phyloP scores from a whole-genome alignment of 2,888 invertebrate species.

The Polymixis flavicincta region DNA sequence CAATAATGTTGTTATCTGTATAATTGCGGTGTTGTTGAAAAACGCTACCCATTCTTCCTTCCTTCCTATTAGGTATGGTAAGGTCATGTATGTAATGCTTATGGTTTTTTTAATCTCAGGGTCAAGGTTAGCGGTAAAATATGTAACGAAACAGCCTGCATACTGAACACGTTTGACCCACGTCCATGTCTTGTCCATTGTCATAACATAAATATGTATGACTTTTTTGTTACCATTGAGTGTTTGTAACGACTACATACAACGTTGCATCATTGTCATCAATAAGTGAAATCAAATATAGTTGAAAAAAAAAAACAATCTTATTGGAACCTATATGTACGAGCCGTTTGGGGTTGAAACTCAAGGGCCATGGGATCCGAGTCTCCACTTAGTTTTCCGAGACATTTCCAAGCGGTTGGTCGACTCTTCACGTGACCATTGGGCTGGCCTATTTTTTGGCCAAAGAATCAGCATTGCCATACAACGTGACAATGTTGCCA shows the following conservation, averaged over 20 bases:
- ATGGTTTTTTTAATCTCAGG: conserved; percentile 20
- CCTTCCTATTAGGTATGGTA: neutral
- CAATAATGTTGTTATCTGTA: neutral
- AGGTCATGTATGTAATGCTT: conserved; percentile 2
- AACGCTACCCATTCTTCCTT: neutral
- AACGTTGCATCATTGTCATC: neutral
- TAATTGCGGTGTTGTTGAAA: neutral
- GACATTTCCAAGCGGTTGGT: no score
- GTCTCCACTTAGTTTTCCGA: no score
- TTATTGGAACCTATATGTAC: no score
- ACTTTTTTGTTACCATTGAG: neutral
- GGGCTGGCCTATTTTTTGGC: no score
- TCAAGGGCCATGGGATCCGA: no score
- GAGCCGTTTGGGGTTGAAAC: no score
- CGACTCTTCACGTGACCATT: no score
- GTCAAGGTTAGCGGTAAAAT: conserved; percentile 28
- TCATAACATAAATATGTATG: conserved; percentile 10
- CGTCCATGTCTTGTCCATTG: neutral
- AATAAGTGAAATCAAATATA: neutral
- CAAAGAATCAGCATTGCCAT: no score
- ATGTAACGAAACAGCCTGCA: conserved; percentile 7
- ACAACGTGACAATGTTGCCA: no score
- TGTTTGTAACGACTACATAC: neutral
- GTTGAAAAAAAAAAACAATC: no score
- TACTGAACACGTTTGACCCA: conserved; percentile 20